Evolutionary conservation across 2,797 vertebrate genomes (phyloP).

Genomic region (Serranus cabrilla): DNA sequence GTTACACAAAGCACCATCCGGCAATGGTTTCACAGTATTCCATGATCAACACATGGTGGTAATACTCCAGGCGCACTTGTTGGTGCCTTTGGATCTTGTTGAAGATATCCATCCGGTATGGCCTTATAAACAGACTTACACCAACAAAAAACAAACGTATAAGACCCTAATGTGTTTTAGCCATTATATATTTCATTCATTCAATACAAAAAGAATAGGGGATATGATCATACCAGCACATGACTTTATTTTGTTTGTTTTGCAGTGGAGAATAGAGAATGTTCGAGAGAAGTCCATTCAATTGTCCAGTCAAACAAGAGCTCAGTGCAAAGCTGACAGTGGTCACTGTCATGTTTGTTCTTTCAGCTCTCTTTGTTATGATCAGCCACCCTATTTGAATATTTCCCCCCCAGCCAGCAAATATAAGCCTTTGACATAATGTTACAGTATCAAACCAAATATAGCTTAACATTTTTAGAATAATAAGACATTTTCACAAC

Average conservation of each 20-base stretch:
- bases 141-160: too few species aligned
- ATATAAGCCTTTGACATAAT: neutral
- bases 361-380: conserved; percentile 61
- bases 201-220: neutral
- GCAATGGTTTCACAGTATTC: neutral
- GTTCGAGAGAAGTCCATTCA: conserved; percentile 57
- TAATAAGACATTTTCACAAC: too few species aligned
- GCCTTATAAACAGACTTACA: neutral
- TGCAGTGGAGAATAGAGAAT: conserved; percentile 30
- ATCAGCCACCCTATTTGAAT: conserved; percentile 25
- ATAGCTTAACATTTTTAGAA: too few species aligned
- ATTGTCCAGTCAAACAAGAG: conserved; percentile 69
- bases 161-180: neutral
- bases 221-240: neutral
- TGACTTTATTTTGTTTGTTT: conserved; percentile 33
- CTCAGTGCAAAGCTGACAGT: conserved; percentile 44
- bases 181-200: neutral
- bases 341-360: conserved; percentile 45
- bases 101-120: neutral
- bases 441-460: neutral
- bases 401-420: conserved; percentile 8
- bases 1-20: too few species aligned
- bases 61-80: neutral
- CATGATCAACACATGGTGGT: neutral
- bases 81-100: neutral